A percentile compares a stretch with the other conserved stretches of the same genome.
Conservation (phyloP, 1,140 invertebrate species). For the Matsumurasca onukii region DNA sequence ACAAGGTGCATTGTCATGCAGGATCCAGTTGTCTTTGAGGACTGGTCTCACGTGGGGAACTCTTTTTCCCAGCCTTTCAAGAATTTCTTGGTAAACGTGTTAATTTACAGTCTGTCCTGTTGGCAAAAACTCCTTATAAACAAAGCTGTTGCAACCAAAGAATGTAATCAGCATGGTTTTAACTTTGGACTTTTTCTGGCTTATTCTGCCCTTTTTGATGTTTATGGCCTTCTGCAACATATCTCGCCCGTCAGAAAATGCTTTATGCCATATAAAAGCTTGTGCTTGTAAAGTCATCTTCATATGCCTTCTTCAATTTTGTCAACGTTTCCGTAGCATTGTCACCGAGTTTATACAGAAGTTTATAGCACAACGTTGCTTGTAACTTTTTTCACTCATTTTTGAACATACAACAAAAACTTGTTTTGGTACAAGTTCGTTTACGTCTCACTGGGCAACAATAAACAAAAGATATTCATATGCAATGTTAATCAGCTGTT, state of each 20-base stretch:
- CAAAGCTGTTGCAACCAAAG: background rate
- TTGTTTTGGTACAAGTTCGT: too few relatives aligned
- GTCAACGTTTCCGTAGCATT: background rate
- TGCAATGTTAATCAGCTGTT: too few relatives aligned
- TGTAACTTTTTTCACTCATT: background rate
- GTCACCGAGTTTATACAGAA: background rate
- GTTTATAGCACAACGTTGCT: background rate
- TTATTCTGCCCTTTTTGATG: background rate
- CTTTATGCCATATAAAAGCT: background rate
- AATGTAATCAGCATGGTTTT: background rate
- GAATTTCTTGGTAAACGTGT: conserved; percentile 13
- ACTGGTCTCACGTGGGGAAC: conserved; percentile 10
- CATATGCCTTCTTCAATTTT: background rate
- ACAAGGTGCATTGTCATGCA: conserved; percentile 45
- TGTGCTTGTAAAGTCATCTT: background rate
- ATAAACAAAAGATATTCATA: too few relatives aligned
- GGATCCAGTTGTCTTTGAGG: conserved; percentile 36
- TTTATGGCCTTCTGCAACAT: background rate
- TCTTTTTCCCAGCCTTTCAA: background rate
- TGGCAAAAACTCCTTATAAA: background rate
- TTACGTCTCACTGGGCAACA: too few relatives aligned
- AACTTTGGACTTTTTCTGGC: background rate
- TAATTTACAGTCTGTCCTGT: background rate
- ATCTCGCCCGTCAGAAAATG: background rate
- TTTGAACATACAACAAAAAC: background rate